Evolutionary conservation across 2,797 vertebrate species (phyloP), one percentile per base, ranked within the genome.

Genomic region (Apogon talboti): DNA sequence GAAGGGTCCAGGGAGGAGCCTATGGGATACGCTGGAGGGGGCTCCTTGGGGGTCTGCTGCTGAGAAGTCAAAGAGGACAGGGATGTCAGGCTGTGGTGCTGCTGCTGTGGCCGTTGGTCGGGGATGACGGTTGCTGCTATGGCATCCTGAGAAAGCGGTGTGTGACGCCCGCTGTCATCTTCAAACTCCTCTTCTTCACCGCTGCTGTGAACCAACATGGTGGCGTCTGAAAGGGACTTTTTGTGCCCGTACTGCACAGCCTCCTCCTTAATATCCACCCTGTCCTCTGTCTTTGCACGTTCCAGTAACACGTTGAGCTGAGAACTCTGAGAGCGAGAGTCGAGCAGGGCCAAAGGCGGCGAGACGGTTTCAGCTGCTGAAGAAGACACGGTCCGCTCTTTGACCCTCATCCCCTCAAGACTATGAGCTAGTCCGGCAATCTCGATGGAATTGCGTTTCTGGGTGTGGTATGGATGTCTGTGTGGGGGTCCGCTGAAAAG

Each of bases 161-260:
- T 90, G 71, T 78, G 88, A 3, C 91, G 79, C 3, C 92, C 93
- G 3, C 78, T 66, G 0, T 96, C 95, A 4, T 97, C 96, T 42
- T 98, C 96, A 47, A 92, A 93, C 58, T 98, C 97, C 56, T 97
- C 96, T 16, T 96, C 96, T 42, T 96, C 95, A 10, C 96, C 97
- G 0, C 98, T 99, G 71, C 98, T 99, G 82, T 98, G 98, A 59
- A 99, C 96, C 75, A 99, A 91, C 98, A 99, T 98, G 53, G 97
- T 99, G 68, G 98, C 98, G 11, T 99, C 96, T 0, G 97, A 99
- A 9, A 98, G 94, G 0, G 96, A 98, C 81, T 99, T 99, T 75
- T 96, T 96, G 83, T 99, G 98, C 38, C 95, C 95, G 0, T 94
- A 97, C 8, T 90, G 92, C 56, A 91, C 33, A 35, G 33, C 56